These are phyloP conservation scores for Muscicapa comitata DNA, from an alignment of 2,797 vertebrate species.

Conservation along the genomic window DNA sequence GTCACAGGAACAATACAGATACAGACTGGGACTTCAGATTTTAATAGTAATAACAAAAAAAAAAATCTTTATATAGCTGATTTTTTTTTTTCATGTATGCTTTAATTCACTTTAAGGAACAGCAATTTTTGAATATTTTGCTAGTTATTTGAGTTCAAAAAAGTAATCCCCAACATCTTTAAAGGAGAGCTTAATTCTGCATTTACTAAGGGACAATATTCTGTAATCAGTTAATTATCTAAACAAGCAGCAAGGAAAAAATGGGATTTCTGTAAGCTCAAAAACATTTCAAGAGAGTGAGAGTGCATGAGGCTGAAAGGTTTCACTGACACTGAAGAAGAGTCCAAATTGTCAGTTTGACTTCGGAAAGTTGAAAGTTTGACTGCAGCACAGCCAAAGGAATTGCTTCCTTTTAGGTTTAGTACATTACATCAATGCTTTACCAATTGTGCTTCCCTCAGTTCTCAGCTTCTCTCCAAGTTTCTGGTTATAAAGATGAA, in stretches of 20 bases:
- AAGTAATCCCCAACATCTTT: not conserved
- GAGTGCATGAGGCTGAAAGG: not conserved
- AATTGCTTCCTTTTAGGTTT: not conserved
- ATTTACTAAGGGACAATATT: not conserved
- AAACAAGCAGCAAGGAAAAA: not conserved
- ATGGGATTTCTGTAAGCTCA: not conserved
- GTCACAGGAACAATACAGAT: not conserved
- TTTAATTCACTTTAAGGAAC: not conserved
- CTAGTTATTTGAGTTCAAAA: not conserved
- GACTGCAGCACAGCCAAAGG: not conserved
- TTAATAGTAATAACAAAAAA: not conserved
- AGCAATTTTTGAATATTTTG: not conserved
- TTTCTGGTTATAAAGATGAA: conserved; percentile 89
- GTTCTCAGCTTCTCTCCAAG: conserved; percentile 76
- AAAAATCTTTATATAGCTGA: not conserved
- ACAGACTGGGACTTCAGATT: not conserved
- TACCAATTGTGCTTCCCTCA: conserved; percentile 85
- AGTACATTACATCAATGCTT: not conserved
- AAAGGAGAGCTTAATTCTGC: not conserved
- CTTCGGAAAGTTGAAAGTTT: not conserved
- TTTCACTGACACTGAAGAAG: not conserved
- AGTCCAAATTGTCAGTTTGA: not conserved
- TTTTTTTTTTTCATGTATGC: not conserved
- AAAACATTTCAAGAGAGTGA: not conserved
- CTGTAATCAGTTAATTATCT: not conserved